Base-by-base conservation (phyloP, 2,888 invertebrate genomes). In the Biston stratarius region DNA sequence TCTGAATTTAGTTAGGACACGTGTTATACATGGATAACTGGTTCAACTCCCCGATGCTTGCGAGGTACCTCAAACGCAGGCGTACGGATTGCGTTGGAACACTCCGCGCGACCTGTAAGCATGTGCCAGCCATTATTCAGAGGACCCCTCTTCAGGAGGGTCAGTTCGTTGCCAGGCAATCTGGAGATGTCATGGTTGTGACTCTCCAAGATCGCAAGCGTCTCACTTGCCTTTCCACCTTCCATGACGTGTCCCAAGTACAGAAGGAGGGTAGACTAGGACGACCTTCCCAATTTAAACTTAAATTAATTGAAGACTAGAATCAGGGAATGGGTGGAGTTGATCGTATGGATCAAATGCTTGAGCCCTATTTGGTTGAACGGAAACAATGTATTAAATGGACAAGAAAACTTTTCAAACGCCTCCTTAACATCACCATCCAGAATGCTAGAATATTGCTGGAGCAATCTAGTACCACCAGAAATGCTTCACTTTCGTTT, bases 51-150 rank as follows among this genome's bases (percentile, higher is more conserved):
- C 67, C 69, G 14, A 44, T 59, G 33, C 59, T 69, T 9, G 69
- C 69, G 11, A 47, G 69, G 49, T 70, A 48, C 51, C 55, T 72
- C 11, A 72, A 72, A 56, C 53, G 51, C n/a, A 64, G 68, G 14
- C 57, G 53, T 45, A 72, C 72, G 5, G 75, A 75, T 42, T 67
- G 68, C n/a, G 67, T 75, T 5, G 75, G 70, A 44, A 68, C 68
- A 11, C 49, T 75, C 11, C 42, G 64, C 0, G 6, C 53, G 8
- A 24, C 53, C 9, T 65, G 68, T 40, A 14, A 11, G 10, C 33
- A 70, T 24, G 57, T 71, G 11, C 71, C 70, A 14, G 55, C 40
- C 1, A 12, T 68, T 14, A 24, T 75, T 0, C 56, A 45, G n/a
- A 48, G 64, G 33, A 57, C 62, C 62, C 61, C 61, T 14, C 62